phyloP scores from a whole-genome alignment of 2,888 invertebrate species.

The Heliothis peltigera region DNA sequence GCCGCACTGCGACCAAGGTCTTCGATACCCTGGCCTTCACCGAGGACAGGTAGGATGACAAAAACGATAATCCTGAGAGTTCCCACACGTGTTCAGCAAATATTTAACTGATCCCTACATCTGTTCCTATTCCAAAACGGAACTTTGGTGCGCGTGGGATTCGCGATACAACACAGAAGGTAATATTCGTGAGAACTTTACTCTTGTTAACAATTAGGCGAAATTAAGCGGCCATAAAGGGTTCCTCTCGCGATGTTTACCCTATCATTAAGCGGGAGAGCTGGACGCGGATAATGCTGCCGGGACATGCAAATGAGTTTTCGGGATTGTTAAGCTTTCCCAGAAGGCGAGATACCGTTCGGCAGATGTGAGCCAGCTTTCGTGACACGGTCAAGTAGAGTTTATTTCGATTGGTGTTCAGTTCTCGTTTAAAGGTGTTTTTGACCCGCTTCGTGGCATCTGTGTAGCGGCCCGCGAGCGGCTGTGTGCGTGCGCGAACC shows the following conservation, averaged over 20 bases:
- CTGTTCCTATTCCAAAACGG: conserved; percentile 78
- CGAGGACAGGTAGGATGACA: conserved; percentile 74
- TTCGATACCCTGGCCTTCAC: conserved; percentile 61
- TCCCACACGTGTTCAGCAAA: conserved; percentile 77
- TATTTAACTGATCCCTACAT: conserved; percentile 77
- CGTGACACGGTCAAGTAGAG: conserved; percentile 88
- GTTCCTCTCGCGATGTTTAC: conserved; percentile 82
- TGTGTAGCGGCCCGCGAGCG: conserved; percentile 68
- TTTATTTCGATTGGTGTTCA: conserved; percentile 86
- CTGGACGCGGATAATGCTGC: conserved; percentile 81
- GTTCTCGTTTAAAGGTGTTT: conserved; percentile 88
- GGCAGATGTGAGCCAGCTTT: conserved; percentile 84
- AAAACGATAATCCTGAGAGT: conserved; percentile 70
- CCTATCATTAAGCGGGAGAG: conserved; percentile 84
- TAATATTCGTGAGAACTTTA: conserved; percentile 88
- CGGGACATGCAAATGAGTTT: conserved; percentile 88
- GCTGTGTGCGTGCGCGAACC: conserved; percentile 78
- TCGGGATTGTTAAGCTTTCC: conserved; percentile 87
- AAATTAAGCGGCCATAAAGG: conserved; percentile 85
- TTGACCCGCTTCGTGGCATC: conserved; percentile 86
- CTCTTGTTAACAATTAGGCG: conserved; percentile 84
- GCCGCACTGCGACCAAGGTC: conserved; percentile 80
- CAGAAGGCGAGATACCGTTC: conserved; percentile 88
- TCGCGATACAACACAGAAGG: conserved; percentile 81
- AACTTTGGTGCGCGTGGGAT: conserved; percentile 85